Evolutionary conservation across 2,113 vertebrate species (phyloP).

Genomic region (Gallinago undulata): DNA sequence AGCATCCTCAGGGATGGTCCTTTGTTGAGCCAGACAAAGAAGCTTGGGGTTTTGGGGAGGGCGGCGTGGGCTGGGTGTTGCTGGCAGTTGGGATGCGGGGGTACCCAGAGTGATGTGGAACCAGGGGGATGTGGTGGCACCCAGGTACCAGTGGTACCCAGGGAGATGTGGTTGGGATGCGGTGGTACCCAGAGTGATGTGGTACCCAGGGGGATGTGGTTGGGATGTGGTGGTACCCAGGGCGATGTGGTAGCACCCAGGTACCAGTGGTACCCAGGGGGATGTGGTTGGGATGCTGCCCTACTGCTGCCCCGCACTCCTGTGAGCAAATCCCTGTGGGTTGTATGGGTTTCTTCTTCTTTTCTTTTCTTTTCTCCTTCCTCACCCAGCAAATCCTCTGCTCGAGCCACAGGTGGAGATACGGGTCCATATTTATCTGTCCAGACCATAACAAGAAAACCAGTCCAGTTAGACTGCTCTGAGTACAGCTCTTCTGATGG

Average conservation of each 20-base stretch:
- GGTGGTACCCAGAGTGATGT: too few relatives aligned
- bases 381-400: not conserved
- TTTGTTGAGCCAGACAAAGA: not conserved
- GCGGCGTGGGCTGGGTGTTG: fast-evolving
- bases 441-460: not conserved
- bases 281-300: not conserved
- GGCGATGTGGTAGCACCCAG: not conserved
- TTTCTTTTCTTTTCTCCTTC: too few relatives aligned
- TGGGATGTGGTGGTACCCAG: not conserved
- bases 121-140: not conserved
- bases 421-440: fast-evolving
- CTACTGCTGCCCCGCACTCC: fast-evolving
- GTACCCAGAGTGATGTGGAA: not conserved
- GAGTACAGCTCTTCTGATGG: not conserved
- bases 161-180: not conserved
- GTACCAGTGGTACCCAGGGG: not conserved
- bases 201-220: too few relatives aligned
- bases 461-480: not conserved
- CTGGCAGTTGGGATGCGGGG: not conserved
- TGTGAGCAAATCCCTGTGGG: not conserved
- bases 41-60: not conserved
- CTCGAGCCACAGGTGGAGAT: not conserved
- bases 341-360: not conserved
- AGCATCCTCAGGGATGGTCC: not conserved
- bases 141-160: not conserved